phyloP scores from a whole-genome alignment of 2,888 invertebrate species.

The Cerastis leucographa region DNA sequence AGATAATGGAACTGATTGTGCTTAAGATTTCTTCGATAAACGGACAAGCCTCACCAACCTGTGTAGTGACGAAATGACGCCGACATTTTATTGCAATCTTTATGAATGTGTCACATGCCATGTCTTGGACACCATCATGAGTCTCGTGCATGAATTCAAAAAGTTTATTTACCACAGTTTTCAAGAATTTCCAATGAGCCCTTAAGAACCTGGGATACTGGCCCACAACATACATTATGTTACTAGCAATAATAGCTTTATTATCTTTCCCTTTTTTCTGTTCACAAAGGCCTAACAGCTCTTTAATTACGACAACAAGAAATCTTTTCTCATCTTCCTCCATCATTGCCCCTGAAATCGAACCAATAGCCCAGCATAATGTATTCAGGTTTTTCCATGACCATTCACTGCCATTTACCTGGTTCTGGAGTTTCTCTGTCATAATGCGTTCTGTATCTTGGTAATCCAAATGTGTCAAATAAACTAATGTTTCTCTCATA shows the following conservation, averaged over 20 bases:
- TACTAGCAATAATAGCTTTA: slow-evolving; percentile 99
- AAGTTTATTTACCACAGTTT: slow-evolving; percentile 99
- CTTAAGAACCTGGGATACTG: slow-evolving; percentile 99
- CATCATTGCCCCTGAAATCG: slow-evolving; percentile 99
- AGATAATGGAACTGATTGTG: slow-evolving; percentile 99
- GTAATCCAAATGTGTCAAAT: slow-evolving; percentile 99
- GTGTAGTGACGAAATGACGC: slow-evolving; percentile 98
- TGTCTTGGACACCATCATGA: slow-evolving; percentile 99
- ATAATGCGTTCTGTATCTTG: slow-evolving; percentile 99
- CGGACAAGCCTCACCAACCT: slow-evolving; percentile 98
- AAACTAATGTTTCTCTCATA: slow-evolving; percentile 99
- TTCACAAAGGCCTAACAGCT: slow-evolving; percentile 98
- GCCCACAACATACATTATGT: slow-evolving; percentile 99
- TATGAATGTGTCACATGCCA: slow-evolving; percentile 99
- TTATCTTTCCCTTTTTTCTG: slow-evolving; percentile 99
- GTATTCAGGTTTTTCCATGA: slow-evolving; percentile 99
- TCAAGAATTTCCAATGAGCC: slow-evolving; percentile 99
- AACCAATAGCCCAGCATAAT: slow-evolving; percentile 99
- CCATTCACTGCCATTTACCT: slow-evolving; percentile 99
- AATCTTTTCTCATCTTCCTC: slow-evolving; percentile 99
- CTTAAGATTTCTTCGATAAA: slow-evolving; percentile 99
- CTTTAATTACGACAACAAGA: slow-evolving; percentile 99
- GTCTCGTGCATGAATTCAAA: slow-evolving; percentile 99
- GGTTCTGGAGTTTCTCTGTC: slow-evolving; percentile 99
- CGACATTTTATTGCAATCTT: slow-evolving; percentile 99